Base-by-base conservation (phyloP, 2,888 invertebrate genomes). In the Eudemis profundana region DNA sequence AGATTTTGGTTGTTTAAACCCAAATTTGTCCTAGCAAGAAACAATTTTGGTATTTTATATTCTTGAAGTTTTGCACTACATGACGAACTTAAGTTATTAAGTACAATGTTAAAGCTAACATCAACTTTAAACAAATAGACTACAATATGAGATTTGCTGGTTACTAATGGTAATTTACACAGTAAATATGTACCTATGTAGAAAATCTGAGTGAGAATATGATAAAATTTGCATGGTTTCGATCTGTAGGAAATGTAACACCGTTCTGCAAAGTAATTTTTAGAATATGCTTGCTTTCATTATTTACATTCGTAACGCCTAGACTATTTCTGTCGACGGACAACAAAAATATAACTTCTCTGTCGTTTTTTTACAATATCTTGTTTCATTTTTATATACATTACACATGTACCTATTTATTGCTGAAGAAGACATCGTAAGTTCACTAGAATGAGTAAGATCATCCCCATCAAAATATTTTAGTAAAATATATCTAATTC, bases 271-370 rank as follows among this genome's bases (percentile, higher is more conserved):
- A 65, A 65, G 23, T 47, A 65, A 60, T 46, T 46, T 53, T 53
- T 59, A 59, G 46, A 51, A 60, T 65, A 60, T 51, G 46, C 19
- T 27, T 56, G 56, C 42, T 60, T 47, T 38, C 65, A 47, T 60
- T 65, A 65, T 65, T 60, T 60, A 65, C 74, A 77, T 71, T 73
- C 81, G 78, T 84, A 79, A 83, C 74, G 78, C 79, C 78, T 83
- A 76, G 83, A 82, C 81, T 83, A 83, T 78, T 71, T 81, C 75
- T 81, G 82, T 84, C 78, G 80, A 83, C 79, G 77, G 81, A 80
- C 89, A 87, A 89, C 89, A 91, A 92, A 91, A 92, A 90, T 89
- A 90, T 90, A 89, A 78, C 82, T 81, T 80, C 84, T 90, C 86
- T 90, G 84, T 84, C 74, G 77, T 77, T 42, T 81, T 85, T 85